Evolutionary conservation across 2,888 invertebrate genomes (phyloP).

Genomic region (Rhamnusium bicolor): DNA sequence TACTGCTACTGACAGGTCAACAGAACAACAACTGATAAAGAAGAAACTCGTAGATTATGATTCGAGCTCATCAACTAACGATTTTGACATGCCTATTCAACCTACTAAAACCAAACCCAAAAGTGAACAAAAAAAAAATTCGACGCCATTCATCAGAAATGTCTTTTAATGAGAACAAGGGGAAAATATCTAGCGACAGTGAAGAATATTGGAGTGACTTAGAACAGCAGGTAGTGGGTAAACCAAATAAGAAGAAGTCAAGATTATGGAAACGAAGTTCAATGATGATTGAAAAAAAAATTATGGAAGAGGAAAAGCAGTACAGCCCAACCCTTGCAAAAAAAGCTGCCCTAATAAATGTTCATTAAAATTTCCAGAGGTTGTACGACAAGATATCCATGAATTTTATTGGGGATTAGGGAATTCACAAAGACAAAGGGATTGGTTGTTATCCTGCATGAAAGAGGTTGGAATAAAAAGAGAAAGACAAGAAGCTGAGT

Average conservation of each 20-base stretch:
- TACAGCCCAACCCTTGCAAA: slow-evolving; percentile 15
- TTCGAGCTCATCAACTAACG: background rate
- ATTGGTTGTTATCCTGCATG: slow-evolving; percentile 28
- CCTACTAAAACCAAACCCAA: background rate
- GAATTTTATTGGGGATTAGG: too few relatives aligned
- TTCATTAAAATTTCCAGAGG: slow-evolving; percentile 14
- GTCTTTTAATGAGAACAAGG: background rate
- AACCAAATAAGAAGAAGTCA: slow-evolving; percentile 7
- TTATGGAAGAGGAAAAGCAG: slow-evolving; percentile 10
- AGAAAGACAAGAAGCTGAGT: slow-evolving; percentile 46
- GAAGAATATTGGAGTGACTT: slow-evolving; percentile 9
- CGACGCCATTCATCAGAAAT: slow-evolving; percentile 9
- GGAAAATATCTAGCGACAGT: background rate
- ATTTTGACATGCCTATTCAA: background rate
- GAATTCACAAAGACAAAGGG: slow-evolving; percentile 6
- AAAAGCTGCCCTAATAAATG: slow-evolving; percentile 1
- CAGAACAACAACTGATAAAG: background rate
- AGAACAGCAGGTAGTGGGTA: slow-evolving; percentile 6
- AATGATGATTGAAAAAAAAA: slow-evolving; percentile 3
- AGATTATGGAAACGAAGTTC: slow-evolving; percentile 9
- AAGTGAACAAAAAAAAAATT: background rate
- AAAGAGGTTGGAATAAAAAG: slow-evolving; percentile 33
- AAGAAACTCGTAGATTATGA: background rate
- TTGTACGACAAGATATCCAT: too few relatives aligned
- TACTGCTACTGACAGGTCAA: background rate